These are phyloP conservation scores for Trypoxylon attenuatum DNA, from an alignment of 2,888 invertebrate genomes.

Conservation along the genomic window DNA sequence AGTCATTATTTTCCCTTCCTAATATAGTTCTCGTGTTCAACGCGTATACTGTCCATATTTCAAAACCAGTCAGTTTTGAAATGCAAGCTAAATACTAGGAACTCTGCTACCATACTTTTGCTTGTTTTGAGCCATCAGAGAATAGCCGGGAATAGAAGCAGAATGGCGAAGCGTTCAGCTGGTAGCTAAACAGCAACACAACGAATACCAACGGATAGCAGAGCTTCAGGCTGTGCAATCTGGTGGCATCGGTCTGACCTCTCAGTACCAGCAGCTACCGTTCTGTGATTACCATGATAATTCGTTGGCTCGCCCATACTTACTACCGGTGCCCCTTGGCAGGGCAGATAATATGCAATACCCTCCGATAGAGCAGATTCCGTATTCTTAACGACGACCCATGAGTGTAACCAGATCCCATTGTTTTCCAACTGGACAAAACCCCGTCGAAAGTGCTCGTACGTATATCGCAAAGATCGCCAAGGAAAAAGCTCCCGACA, in stretches of 20 bases:
- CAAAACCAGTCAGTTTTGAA: no score
- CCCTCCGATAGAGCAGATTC: slow-evolving; percentile 53
- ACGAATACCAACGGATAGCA: slow-evolving; percentile 35
- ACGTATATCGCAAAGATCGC: slow-evolving; percentile 31
- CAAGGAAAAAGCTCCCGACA: slow-evolving; percentile 29
- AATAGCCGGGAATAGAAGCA: slow-evolving; percentile 18
- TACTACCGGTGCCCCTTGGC: slow-evolving; percentile 45
- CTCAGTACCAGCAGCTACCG: slow-evolving; percentile 56
- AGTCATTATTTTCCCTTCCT: no score
- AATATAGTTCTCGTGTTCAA: no score
- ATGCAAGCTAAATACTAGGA: no score
- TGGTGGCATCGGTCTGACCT: slow-evolving; percentile 61
- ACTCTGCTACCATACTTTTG: no score
- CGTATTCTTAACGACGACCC: slow-evolving; percentile 58
- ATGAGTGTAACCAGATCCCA: slow-evolving; percentile 45
- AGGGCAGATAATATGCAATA: slow-evolving; percentile 58
- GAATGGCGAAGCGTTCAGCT: background rate
- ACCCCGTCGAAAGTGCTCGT: slow-evolving; percentile 45
- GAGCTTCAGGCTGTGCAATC: slow-evolving; percentile 50
- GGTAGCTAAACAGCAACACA: slow-evolving; percentile 16
- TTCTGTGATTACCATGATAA: slow-evolving; percentile 67
- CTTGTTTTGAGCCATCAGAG: no score
- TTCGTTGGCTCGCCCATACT: slow-evolving; percentile 57
- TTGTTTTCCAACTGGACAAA: slow-evolving; percentile 50
- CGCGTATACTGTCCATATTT: no score